Evolutionary conservation across 1,140 invertebrate genomes (phyloP).

Genomic region (Drosophila arawakana): DNA sequence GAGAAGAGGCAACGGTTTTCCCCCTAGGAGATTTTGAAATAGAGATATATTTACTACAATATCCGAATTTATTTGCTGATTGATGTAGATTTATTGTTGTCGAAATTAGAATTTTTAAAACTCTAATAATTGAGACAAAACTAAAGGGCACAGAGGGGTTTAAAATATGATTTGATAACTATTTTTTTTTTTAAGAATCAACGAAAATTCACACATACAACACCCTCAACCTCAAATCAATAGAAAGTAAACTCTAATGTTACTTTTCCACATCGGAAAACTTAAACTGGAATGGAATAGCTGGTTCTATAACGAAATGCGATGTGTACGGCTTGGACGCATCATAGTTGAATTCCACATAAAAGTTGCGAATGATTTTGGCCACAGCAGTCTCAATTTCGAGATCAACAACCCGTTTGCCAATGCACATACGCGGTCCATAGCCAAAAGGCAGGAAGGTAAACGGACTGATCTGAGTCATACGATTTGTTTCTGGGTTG

Average conservation of each 20-base stretch:
- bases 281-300: conserved; percentile 63
- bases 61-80: neutral
- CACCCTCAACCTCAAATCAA: too few relatives aligned
- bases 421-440: conserved; percentile 86
- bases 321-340: conserved; percentile 55
- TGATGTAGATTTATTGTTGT: too few relatives aligned
- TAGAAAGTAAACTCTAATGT: neutral
- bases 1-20: neutral
- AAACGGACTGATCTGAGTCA: conserved; percentile 51
- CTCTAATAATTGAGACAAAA: too few relatives aligned
- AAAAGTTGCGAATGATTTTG: conserved; percentile 86
- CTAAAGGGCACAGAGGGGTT: too few relatives aligned
- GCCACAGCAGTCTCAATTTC: conserved; percentile 88
- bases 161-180: too few relatives aligned
- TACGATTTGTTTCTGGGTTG: conserved; percentile 68
- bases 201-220: too few relatives aligned
- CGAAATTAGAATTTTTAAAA: too few relatives aligned
- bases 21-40: neutral
- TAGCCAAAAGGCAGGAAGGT: conserved; percentile 86
- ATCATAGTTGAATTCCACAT: conserved; percentile 85
- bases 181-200: too few relatives aligned
- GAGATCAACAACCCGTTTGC: conserved; percentile 89
- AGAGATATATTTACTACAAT: neutral
- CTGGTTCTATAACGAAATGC: conserved; percentile 56
- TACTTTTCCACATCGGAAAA: conserved; percentile 59